Evolutionary conservation across 1,140 invertebrate genomes (phyloP).

Genomic region (Euglossa dilemma): DNA sequence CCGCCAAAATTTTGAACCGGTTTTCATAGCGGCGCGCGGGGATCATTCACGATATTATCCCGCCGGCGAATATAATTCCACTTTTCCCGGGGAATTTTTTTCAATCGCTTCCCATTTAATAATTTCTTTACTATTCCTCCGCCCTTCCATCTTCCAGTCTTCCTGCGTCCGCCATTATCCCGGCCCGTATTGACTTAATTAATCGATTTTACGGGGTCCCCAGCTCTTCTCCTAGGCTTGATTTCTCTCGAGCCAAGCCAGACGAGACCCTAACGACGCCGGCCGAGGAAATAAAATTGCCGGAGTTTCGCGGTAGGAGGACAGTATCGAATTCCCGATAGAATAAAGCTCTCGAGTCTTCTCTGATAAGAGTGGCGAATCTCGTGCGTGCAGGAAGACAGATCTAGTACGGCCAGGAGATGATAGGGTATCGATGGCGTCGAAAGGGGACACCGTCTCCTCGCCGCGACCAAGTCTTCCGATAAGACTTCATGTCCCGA

Average conservation of each 20-base stretch:
- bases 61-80: slow-evolving; percentile 26
- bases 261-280: slow-evolving; percentile 52
- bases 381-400: slow-evolving; percentile 4
- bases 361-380: slow-evolving; percentile 19
- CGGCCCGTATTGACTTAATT: slow-evolving; percentile 27
- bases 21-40: not conserved
- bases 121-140: slow-evolving; percentile 35
- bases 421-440: slow-evolving; percentile 46
- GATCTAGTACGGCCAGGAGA: slow-evolving; percentile 20
- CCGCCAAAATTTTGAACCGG: slow-evolving; percentile 22
- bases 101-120: slow-evolving; percentile 34
- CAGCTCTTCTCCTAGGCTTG: not conserved
- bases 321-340: slow-evolving; percentile 31
- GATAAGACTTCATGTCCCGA: slow-evolving; percentile 34
- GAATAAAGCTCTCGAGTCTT: slow-evolving; percentile 16
- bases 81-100: slow-evolving; percentile 1
- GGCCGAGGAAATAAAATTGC: slow-evolving; percentile 57
- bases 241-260: not conserved
- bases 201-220: slow-evolving; percentile 32
- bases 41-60: not conserved
- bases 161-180: not conserved
- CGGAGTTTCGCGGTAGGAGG: slow-evolving; percentile 23
- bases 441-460: slow-evolving; percentile 30
- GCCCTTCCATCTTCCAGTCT: not conserved
- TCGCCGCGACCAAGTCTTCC: slow-evolving; percentile 33